Conservation (phyloP, 2,113 vertebrate genomes). For the Struthio camelus region DNA sequence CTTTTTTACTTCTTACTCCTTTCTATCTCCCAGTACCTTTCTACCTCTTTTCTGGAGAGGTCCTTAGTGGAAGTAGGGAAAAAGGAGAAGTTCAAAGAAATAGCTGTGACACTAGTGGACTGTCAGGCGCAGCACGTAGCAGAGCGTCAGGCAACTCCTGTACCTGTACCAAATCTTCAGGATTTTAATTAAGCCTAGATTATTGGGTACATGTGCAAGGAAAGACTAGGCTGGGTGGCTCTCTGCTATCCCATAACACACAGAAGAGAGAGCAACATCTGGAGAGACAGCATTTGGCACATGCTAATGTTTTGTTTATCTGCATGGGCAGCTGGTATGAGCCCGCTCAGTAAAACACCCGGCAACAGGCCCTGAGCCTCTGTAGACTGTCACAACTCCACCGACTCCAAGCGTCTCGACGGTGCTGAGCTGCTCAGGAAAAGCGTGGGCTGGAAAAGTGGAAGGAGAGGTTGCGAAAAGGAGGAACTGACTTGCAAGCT, state of each 20-base stretch:
- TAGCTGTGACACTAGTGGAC: background rate
- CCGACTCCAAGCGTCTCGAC: background rate
- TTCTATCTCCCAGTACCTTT: no score
- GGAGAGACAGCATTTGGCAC: background rate
- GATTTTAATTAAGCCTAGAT: background rate
- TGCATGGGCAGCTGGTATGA: slow-evolving; percentile 16
- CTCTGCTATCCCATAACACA: background rate
- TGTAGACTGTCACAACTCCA: background rate
- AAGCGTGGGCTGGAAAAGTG: background rate
- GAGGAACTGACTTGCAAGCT: background rate
- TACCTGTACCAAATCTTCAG: background rate
- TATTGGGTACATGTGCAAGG: fast-evolving
- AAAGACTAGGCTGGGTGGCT: background rate
- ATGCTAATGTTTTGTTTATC: background rate
- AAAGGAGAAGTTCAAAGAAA: background rate
- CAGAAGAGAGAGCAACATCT: background rate
- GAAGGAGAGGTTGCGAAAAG: no score
- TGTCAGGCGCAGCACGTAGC: fast-evolving
- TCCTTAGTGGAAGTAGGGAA: background rate
- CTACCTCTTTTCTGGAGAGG: background rate
- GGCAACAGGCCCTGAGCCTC: slow-evolving; percentile 25
- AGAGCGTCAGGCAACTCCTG: background rate
- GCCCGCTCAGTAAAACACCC: slow-evolving; percentile 46
- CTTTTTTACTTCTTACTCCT: background rate
- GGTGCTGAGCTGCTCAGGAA: background rate